Evolutionary conservation across 2,797 vertebrate species (phyloP).

Genomic region (Hemibagrus guttatus): DNA sequence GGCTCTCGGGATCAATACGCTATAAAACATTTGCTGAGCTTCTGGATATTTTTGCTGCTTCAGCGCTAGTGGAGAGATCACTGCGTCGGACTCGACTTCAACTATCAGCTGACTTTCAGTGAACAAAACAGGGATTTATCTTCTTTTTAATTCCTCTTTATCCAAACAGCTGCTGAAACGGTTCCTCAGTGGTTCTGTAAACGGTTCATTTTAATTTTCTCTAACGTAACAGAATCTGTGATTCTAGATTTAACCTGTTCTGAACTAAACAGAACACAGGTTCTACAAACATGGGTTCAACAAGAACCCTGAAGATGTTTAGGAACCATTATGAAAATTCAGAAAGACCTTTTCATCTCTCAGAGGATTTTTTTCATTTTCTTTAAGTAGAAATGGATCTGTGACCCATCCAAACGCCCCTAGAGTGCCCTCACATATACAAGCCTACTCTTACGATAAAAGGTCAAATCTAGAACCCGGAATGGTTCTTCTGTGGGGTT

Average conservation of each 20-base stretch:
- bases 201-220: neutral
- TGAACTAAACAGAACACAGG: neutral
- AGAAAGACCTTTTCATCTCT: neutral
- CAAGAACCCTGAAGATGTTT: neutral
- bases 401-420: neutral
- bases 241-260: neutral
- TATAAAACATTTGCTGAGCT: conserved; percentile 33
- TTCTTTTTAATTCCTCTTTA: neutral
- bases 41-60: conserved; percentile 27
- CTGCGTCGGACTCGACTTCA: conserved; percentile 34
- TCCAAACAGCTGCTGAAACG: neutral
- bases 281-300: neutral
- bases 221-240: neutral
- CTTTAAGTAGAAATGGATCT: neutral
- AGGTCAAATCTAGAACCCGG: neutral
- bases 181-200: neutral
- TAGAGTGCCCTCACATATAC: neutral
- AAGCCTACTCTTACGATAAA: neutral
- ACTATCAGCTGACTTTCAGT: conserved; percentile 40
- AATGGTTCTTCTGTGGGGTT: neutral
- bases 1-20: conserved; percentile 31
- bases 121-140: neutral
- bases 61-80: conserved; percentile 19
- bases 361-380: too few relatives aligned
- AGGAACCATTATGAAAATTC: neutral